phyloP scores from a whole-genome alignment of 2,888 invertebrate species.

The Athetis lepigone region DNA sequence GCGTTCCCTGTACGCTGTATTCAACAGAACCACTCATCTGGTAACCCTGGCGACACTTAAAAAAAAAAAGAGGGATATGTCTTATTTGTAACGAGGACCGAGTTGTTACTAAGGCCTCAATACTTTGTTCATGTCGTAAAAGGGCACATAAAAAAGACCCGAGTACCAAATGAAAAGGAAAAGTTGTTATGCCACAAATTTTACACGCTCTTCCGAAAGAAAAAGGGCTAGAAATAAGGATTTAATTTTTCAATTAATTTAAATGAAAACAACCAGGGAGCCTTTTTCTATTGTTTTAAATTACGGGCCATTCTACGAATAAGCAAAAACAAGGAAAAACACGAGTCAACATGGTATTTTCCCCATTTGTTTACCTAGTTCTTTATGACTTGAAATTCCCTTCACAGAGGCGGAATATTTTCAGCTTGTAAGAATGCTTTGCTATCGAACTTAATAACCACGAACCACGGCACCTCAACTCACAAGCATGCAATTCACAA shows the following conservation, averaged over 20 bases:
- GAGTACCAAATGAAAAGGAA: too few relatives aligned
- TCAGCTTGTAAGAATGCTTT: not conserved
- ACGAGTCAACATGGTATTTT: slow-evolving; percentile 31
- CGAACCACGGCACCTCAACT: not conserved
- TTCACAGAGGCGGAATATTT: slow-evolving; percentile 1
- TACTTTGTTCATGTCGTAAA: too few relatives aligned
- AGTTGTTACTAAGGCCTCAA: too few relatives aligned
- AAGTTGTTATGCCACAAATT: too few relatives aligned
- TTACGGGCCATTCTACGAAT: slow-evolving; percentile 14
- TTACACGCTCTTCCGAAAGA: too few relatives aligned
- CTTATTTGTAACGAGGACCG: not conserved
- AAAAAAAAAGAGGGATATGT: not conserved
- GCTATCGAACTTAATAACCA: not conserved
- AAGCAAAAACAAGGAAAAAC: slow-evolving; percentile 27
- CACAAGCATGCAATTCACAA: not conserved
- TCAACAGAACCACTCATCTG: not conserved
- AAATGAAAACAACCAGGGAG: too few relatives aligned
- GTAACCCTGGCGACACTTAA: not conserved
- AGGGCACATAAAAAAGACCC: too few relatives aligned
- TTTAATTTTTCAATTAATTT: too few relatives aligned
- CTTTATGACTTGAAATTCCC: slow-evolving; percentile 7
- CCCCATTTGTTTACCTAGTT: slow-evolving; percentile 26
- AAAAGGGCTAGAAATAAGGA: too few relatives aligned
- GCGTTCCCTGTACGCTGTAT: not conserved
- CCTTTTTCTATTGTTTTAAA: slow-evolving; percentile 1